Evolutionary conservation across 2,797 vertebrate species (phyloP).

Genomic region (Cossypha heuglini): DNA sequence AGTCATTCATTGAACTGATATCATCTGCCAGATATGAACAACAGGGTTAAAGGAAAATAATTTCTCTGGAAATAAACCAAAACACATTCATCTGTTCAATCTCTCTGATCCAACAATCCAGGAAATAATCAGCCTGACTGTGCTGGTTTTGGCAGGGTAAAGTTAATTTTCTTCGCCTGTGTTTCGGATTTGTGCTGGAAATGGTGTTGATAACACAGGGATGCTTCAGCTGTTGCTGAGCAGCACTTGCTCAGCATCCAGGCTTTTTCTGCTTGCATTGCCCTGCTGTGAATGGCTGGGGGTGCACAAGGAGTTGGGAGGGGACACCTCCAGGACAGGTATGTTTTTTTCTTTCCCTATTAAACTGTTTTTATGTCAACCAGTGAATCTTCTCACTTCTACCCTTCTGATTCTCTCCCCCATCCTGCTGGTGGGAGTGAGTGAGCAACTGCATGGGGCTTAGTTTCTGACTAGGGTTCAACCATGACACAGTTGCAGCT

Average conservation of each 20-base stretch:
- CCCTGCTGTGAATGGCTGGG: not conserved
- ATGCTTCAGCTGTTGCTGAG: not conserved
- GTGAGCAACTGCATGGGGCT: rapidly evolving
- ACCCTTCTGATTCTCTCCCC: not conserved
- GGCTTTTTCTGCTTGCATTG: not conserved
- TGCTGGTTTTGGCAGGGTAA: not conserved
- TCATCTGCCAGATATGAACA: not conserved
- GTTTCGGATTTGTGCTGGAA: not conserved
- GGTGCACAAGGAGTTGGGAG: not conserved
- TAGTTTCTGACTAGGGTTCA: not conserved
- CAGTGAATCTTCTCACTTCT: not conserved
- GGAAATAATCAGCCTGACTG: not conserved
- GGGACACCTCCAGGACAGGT: too few relatives aligned
- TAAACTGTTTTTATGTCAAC: not conserved
- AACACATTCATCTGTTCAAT: not conserved
- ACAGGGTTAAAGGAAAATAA: not conserved
- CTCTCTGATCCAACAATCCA: not conserved
- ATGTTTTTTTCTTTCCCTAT: not conserved
- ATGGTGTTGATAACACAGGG: not conserved
- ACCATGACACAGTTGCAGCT: not conserved
- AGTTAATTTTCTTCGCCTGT: not conserved
- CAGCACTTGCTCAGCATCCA: rapidly evolving
- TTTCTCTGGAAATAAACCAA: not conserved
- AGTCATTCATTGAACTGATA: not conserved
- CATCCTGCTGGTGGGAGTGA: not conserved